Base-by-base conservation (phyloP, 1,140 invertebrate species). In the Drosophila orosa region DNA sequence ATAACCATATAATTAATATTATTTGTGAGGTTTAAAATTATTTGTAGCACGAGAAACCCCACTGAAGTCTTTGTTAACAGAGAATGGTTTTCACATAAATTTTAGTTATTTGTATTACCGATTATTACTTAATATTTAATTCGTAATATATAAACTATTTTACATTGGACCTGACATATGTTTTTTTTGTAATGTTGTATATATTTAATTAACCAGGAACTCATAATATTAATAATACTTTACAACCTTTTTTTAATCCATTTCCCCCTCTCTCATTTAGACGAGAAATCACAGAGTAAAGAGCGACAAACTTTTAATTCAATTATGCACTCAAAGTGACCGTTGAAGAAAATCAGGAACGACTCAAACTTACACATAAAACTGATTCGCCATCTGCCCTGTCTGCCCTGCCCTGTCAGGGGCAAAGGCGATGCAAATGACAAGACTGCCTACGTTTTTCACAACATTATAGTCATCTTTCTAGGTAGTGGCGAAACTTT, bases 371-470 rank as follows among this genome's bases (percentile, higher is more conserved):
- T 62, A 9, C 24, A 24, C 37, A 40, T 62, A 40, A 62, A 40
- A 66, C 60, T 66, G 44, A 68, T 65, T 66, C n/a, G 22, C 45
- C 45, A 24, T 52, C 35, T 59, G 45, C 31, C 45, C 45, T 29
- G 65, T 40, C 65, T 66, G 66, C 65, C 60, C n/a, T n/a, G n/a
- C n/a, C n/a, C n/a, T n/a, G 65, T 68, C 65, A 45, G 24, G 50
- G 19, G 5, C 22, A 25, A 45, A 27, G 40, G 10, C 39, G 13
- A 45, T n/a, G 40, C 12, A 71, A 68, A 68, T 68, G 60, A 68
- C 65, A 42, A 27, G 60, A 52, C 63, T 17, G 39, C 63, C 48
- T 68, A 69, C 40, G 19, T 25, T 68, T 68, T 31, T 54, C 61
- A 66, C 40, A 27, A 56, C 67, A 45, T 69, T 54, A 67, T 45